phyloP scores from a whole-genome alignment of 23 tunicate species.

The Ciona savignyi region DNA sequence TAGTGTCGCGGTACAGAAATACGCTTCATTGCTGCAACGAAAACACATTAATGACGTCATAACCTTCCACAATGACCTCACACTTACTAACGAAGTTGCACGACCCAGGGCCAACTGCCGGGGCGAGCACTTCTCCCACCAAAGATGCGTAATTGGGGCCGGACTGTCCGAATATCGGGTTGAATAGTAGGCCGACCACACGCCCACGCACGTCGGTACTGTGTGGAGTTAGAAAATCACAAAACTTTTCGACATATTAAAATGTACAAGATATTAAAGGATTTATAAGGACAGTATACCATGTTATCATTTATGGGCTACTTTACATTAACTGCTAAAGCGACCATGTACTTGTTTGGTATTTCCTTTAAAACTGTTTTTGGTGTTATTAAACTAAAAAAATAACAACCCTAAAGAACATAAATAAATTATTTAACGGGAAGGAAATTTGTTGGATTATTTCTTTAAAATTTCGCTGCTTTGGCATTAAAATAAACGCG shows the following conservation, averaged over 20 bases:
- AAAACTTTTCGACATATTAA: not conserved
- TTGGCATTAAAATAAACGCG: too few species aligned
- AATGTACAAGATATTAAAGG: too few species aligned
- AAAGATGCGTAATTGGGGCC: constrained; percentile 42
- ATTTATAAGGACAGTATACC: too few species aligned
- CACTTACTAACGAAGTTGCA: constrained; percentile 61
- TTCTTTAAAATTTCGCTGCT: too few species aligned
- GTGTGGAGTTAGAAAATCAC: not conserved
- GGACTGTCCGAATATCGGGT: constrained; percentile 31
- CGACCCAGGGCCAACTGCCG: constrained; percentile 86
- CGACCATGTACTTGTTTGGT: too few species aligned
- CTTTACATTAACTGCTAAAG: too few species aligned
- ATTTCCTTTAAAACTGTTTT: too few species aligned
- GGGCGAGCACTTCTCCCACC: constrained; percentile 41
- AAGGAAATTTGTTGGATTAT: too few species aligned
- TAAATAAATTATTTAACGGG: too few species aligned
- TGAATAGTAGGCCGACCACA: constrained; percentile 39
- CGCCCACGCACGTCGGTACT: constrained; percentile 33
- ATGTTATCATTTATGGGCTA: too few species aligned
- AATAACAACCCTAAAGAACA: too few species aligned
- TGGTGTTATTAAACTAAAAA: too few species aligned
- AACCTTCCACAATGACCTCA: constrained; percentile 1
- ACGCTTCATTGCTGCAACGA: constrained; percentile 40
- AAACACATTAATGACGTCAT: constrained; percentile 2
- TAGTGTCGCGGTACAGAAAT: constrained; percentile 58